Conservation (phyloP, 2,113 vertebrate species). For the Microcebus jonahi region DNA sequence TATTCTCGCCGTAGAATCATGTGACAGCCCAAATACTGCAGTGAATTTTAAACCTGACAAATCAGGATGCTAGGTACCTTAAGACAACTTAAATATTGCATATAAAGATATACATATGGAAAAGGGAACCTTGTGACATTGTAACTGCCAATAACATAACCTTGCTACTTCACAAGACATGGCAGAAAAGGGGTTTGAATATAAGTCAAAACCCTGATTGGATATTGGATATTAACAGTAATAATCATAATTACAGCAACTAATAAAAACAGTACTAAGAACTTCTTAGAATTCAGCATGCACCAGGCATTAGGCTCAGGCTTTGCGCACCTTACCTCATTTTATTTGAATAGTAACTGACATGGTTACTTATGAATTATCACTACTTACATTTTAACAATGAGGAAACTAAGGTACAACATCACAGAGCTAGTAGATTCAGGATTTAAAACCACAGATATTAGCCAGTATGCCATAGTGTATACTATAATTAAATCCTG, state of each 20-base stretch:
- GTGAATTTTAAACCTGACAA: conserved; percentile 39
- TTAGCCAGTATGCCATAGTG: neutral
- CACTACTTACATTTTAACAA: neutral
- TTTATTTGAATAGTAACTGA: neutral
- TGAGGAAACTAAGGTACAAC: neutral
- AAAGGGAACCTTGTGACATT: neutral
- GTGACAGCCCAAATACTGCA: neutral
- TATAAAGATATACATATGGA: neutral
- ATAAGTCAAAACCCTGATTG: neutral
- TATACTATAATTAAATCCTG: neutral
- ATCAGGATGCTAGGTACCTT: neutral
- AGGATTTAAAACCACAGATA: neutral
- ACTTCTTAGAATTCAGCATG: neutral
- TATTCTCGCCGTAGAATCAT: conserved; percentile 16
- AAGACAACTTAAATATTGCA: neutral
- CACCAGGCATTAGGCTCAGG: neutral
- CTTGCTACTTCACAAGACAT: neutral
- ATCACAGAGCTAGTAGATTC: neutral
- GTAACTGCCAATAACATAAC: neutral
- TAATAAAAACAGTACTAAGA: neutral
- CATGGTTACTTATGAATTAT: neutral
- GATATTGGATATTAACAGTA: neutral
- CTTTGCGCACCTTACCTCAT: neutral
- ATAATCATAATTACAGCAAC: neutral
- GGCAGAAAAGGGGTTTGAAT: neutral